Evolutionary conservation across 1,140 invertebrate genomes (phyloP), one percentile per base, ranked within the genome.

Genomic region (Ips typographus): DNA sequence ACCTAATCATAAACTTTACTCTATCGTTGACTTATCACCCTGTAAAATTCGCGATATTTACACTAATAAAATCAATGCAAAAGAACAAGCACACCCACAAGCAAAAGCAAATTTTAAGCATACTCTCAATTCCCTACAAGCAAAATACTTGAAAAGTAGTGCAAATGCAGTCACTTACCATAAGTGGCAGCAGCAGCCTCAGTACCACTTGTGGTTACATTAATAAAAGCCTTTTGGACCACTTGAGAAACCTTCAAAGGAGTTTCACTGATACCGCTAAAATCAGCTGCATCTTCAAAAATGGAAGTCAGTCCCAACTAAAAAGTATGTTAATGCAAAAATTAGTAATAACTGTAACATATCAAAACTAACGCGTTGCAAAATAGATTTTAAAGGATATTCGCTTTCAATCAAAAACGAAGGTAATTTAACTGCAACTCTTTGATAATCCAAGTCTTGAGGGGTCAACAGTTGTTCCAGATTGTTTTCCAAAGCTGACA

Each of bases 151-250:
- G 22, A 22, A 22, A 22, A 22, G 22, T 22, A 22, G 22, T 22
- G 6, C 44, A 2, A 49, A 49, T 8, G 22, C 7, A 49, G 22
- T 49, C 44, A 78, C 77, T 77, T 75, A 84, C 83, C 84, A 70
- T 73, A 80, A 75, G 89, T 87, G 22, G 85, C 84, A 55, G 85
- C 88, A 64, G 87, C 86, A 59, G 89, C 89, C 81, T 88, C 88
- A 2, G 84, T 86, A 22, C 89, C 90, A 77, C 87, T 80, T 80
- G 91, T 89, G 71, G 87, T 85, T 2, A 91, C 85, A 73, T 89
- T 85, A 60, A 91, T 85, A 71, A 85, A 86, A 5, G 85, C 81
- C 77, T 91, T 90, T 75, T 91, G 90, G 4, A 75, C 80, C 1
- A 75, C 74, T 22, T 77, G 71, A 37, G 65, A 67, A 7, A 76